Percentiles rank a stretch among this genome's conserved stretches.
Evolutionary conservation across 2,113 vertebrate genomes (phyloP).

Genomic region (Pteruthius melanotis): DNA sequence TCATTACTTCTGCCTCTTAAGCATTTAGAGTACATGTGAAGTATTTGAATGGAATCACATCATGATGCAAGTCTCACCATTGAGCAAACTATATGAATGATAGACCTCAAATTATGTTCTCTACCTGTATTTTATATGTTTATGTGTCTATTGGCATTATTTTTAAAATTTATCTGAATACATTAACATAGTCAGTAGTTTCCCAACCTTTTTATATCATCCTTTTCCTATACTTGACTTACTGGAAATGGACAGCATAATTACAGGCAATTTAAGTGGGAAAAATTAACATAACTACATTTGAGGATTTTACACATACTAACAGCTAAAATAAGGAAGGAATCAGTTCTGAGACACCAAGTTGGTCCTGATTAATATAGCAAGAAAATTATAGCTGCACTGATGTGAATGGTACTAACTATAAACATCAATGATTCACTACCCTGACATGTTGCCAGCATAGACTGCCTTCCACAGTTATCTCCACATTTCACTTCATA

Average conservation of each 20-base stretch:
- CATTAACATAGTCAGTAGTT: background rate
- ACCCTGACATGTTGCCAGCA: background rate
- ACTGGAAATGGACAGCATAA: background rate
- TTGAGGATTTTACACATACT: background rate
- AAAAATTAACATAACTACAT: background rate
- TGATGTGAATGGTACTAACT: background rate
- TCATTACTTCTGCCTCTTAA: background rate
- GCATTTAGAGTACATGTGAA: accelerated
- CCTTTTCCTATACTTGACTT: background rate
- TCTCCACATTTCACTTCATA: background rate
- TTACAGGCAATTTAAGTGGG: background rate
- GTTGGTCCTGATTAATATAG: background rate
- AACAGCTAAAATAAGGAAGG: background rate
- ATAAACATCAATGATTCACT: slow-evolving; percentile 8
- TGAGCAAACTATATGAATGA: background rate
- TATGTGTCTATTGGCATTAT: background rate
- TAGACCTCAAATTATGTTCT: background rate
- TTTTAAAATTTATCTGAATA: background rate
- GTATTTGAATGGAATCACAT: background rate
- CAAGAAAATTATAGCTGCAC: background rate
- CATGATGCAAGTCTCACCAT: background rate
- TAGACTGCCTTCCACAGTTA: background rate
- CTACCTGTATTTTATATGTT: background rate
- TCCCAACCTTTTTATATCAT: background rate
- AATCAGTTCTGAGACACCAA: background rate